Conservation (phyloP, 2,113 vertebrate genomes). For the Pseudorasbora parva region DNA sequence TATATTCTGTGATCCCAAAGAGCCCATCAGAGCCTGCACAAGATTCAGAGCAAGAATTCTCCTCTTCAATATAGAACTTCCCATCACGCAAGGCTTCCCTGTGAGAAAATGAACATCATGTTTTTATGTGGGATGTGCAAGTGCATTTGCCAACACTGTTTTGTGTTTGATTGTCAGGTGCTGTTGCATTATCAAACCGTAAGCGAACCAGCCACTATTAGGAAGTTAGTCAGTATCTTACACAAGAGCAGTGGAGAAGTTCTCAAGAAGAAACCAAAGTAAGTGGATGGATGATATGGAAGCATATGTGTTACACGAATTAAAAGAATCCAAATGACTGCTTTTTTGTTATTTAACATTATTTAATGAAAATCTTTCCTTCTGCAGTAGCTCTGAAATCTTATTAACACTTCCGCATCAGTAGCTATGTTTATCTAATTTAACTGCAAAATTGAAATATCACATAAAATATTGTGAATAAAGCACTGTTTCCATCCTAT, state of each 20-base stretch:
- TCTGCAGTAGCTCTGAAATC: background rate
- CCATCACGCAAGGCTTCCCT: conserved; percentile 95
- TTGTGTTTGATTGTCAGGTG: conserved; percentile 74
- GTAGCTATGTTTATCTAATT: no score
- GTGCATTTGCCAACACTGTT: background rate
- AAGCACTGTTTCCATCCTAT: no score
- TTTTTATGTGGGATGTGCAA: background rate
- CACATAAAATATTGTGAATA: no score
- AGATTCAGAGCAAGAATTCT: conserved; percentile 93
- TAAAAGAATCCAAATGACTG: no score
- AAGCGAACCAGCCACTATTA: conserved; percentile 93
- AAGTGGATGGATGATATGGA: conserved; percentile 65
- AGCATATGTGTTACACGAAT: background rate
- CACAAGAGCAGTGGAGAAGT: conserved; percentile 97
- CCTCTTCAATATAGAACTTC: conserved; percentile 95
- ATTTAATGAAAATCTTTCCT: background rate
- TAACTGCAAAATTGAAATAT: no score
- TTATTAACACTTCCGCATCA: background rate
- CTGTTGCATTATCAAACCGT: conserved; percentile 96
- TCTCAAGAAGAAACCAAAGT: conserved; percentile 98
- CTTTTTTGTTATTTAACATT: background rate
- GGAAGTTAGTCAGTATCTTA: conserved; percentile 86
- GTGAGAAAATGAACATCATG: conserved; percentile 76
- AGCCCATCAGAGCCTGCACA: conserved; percentile 88
- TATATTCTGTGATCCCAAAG: conserved; percentile 91